phyloP scores from a whole-genome alignment of 2,797 vertebrate genomes.

The Molossus molossus region DNA sequence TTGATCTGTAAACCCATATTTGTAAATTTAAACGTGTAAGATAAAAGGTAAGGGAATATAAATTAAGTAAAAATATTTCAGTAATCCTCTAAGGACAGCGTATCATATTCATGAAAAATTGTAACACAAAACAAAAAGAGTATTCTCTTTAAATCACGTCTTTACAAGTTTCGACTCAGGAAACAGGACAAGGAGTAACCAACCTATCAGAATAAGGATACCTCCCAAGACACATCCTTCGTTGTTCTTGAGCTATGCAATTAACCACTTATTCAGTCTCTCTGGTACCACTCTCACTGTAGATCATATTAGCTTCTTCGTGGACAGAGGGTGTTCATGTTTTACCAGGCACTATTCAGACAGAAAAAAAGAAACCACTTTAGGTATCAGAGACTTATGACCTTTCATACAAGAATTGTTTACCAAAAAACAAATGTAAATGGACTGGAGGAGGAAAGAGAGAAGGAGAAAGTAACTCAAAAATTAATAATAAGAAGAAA shows the following conservation, averaged over 20 bases:
- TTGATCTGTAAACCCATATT: neutral
- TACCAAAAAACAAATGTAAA: neutral
- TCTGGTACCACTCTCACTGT: neutral
- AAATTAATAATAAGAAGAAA: neutral
- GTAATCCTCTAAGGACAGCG: neutral
- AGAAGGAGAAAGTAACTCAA: neutral
- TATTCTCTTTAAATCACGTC: neutral
- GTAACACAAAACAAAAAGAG: neutral
- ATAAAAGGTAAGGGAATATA: neutral
- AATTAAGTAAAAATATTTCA: neutral
- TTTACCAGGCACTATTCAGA: neutral
- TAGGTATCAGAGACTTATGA: neutral
- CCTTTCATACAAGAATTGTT: neutral
- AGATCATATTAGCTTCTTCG: neutral
- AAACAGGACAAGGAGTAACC: neutral
- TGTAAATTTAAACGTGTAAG: neutral
- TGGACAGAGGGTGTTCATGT: neutral
- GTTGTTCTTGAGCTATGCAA: neutral
- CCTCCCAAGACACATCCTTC: neutral
- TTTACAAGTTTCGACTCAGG: neutral
- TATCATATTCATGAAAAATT: neutral
- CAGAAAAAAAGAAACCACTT: neutral
- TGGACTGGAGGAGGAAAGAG: neutral
- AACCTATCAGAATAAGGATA: neutral
- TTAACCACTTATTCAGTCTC: neutral